Evolutionary conservation across 2,888 invertebrate species (phyloP), one percentile per base, ranked within the genome.

Genomic region (Ophonus ardosiacus): DNA sequence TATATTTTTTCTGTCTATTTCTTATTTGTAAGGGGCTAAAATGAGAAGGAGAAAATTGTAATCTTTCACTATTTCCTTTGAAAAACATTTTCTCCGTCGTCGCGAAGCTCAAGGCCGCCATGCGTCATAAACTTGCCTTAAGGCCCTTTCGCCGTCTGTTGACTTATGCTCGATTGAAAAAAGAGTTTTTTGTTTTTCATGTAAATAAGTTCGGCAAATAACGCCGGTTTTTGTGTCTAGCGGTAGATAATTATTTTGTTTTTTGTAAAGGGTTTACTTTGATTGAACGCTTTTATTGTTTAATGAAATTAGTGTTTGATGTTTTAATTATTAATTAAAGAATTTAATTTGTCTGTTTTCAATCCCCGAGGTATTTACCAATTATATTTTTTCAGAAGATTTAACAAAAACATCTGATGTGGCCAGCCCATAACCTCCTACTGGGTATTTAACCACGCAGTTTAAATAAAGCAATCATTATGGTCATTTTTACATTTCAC

Each of bases 91-190:
- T 17, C 59, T 59, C 18, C 15, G 43, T 8, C 63, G 18, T 38
- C 31, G 38, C 15, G 10, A 10, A 51, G 7, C 68, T 76, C 76
- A 56, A 76, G 76, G 76, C 21, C 56, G 76, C 17, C 56, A 76
- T 76, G 76, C 76, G 76, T 76, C 76, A 76, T 76, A 76, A 74
- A 74, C 21, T 74, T 74, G 74, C 43, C 51, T 51, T 74, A 74
- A 51, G 76, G 43, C 17, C 21, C 76, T 76, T 76, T 68, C 68
- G 56, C 56, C 21, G 76, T 76, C 40, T 76, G 43, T 76, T 51
- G 76, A 76, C 56, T 76, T 76, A 51, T 76, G 56, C 18, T 51
- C 18, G 40, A 71, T 71, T 71, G 43, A 76, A 76, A 76, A 76
- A 76, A 76, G 38, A 68, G 31, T 40, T 38, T 68, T 68, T 68